Evolutionary conservation across 2,888 invertebrate genomes (phyloP).

Genomic region (Portevinia maculata): DNA sequence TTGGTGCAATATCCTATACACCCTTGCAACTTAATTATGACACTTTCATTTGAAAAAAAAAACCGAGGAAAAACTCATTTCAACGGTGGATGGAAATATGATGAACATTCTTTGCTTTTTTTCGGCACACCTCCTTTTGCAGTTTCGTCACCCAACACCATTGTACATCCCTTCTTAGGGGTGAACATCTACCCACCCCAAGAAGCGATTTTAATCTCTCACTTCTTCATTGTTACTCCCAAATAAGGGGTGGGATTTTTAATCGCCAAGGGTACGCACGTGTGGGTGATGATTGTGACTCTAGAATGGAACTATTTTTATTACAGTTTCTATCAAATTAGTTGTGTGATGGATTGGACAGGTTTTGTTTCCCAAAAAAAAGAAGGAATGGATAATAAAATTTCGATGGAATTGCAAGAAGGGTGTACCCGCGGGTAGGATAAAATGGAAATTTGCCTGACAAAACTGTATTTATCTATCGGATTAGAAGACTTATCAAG

Average conservation of each 20-base stretch:
- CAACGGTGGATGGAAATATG: constrained; percentile 35
- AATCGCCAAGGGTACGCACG: constrained; percentile 38
- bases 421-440: constrained; percentile 31
- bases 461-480: constrained; percentile 45
- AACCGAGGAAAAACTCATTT: neutral
- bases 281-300: constrained; percentile 49
- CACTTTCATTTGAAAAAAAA: constrained; percentile 36
- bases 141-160: constrained; percentile 1
- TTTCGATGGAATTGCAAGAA: neutral
- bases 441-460: constrained; percentile 54
- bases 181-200: constrained; percentile 31
- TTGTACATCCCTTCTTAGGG: constrained; percentile 29
- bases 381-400: neutral
- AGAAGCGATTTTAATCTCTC: constrained; percentile 61
- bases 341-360: constrained; percentile 63
- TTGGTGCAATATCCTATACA: constrained; percentile 45
- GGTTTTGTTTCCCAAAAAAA: constrained; percentile 46
- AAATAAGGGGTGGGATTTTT: constrained; percentile 16
- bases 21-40: constrained; percentile 65
- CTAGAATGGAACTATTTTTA: constrained; percentile 53
- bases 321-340: constrained; percentile 67
- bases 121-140: constrained; percentile 30
- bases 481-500: constrained; percentile 44
- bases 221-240: constrained; percentile 33
- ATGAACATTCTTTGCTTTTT: constrained; percentile 4